These are phyloP conservation scores for Pocillopora meandrina DNA, from an alignment of 92 coral and sea anemone species.

Conservation along the genomic window DNA sequence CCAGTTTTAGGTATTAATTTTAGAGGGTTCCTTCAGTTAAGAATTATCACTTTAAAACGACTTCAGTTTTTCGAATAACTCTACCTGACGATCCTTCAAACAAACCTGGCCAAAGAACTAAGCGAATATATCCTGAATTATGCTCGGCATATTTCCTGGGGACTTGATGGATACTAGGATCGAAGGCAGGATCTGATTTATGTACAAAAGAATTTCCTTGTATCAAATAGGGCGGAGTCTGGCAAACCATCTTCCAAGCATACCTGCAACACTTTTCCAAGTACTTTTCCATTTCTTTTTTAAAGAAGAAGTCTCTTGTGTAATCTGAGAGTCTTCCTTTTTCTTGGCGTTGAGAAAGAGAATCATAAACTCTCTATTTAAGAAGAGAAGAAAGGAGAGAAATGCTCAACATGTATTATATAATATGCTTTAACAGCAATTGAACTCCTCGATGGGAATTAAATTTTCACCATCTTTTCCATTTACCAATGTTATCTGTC, in stretches of 20 bases:
- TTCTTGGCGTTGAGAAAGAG: background rate
- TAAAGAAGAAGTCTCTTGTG: background rate
- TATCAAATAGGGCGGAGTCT: slow-evolving; percentile 1
- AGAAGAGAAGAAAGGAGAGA: background rate
- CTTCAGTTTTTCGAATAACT: slow-evolving; percentile 30
- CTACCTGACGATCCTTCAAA: slow-evolving; percentile 13
- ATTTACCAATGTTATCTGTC: no score
- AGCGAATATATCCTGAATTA: background rate
- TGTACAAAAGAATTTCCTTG: background rate
- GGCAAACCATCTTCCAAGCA: slow-evolving; percentile 27
- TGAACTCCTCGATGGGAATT: no score
- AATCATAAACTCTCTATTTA: background rate
- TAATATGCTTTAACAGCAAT: no score
- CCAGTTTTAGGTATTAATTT: no score
- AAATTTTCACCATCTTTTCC: no score
- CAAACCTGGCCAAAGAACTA: slow-evolving; percentile 22
- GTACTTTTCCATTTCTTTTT: background rate
- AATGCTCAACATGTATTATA: background rate
- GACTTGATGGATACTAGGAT: background rate
- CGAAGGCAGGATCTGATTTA: background rate
- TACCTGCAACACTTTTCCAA: slow-evolving; percentile 3
- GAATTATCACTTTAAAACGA: background rate
- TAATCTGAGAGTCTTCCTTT: background rate
- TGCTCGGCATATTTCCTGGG: background rate
- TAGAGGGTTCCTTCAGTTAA: no score